Percentiles rank a stretch among this genome's conserved stretches.
Conservation (phyloP, 2,113 vertebrate species). For the Erinaceus europaeus region DNA sequence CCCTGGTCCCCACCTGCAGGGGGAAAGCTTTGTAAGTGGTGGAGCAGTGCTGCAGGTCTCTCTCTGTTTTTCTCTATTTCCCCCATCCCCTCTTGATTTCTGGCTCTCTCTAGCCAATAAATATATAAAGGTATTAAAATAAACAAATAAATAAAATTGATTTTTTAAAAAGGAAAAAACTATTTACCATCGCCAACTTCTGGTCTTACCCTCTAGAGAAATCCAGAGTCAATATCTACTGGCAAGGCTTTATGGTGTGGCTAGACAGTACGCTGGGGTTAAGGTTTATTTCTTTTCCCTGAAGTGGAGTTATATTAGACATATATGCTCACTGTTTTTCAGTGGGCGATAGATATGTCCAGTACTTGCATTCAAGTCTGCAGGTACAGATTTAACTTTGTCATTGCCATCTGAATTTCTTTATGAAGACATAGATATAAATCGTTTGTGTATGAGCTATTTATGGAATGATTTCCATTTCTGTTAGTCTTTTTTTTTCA, state of each 20-base stretch:
- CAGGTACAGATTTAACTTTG: neutral
- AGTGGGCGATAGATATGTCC: no score
- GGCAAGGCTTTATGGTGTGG: neutral
- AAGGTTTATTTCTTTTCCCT: neutral
- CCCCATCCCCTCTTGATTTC: no score
- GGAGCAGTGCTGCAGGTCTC: no score
- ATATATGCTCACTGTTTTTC: neutral
- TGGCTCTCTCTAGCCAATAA: no score
- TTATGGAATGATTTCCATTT: neutral
- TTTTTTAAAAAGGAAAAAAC: neutral
- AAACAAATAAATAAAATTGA: no score
- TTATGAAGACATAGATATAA: neutral
- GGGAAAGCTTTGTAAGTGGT: no score
- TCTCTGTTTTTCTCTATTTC: no score
- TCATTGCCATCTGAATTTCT: neutral
- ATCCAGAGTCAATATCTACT: neutral
- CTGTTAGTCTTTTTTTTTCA: no score
- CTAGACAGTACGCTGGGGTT: fast-evolving
- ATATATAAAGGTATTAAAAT: no score
- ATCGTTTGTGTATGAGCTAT: neutral
- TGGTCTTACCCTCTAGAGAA: neutral
- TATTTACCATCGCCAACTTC: neutral
- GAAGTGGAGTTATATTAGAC: neutral
- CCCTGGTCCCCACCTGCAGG: no score
- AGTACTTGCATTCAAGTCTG: neutral